Evolutionary conservation across 2,113 vertebrate species (phyloP), one percentile per base, ranked within the genome.

Genomic region (Micromys minutus): DNA sequence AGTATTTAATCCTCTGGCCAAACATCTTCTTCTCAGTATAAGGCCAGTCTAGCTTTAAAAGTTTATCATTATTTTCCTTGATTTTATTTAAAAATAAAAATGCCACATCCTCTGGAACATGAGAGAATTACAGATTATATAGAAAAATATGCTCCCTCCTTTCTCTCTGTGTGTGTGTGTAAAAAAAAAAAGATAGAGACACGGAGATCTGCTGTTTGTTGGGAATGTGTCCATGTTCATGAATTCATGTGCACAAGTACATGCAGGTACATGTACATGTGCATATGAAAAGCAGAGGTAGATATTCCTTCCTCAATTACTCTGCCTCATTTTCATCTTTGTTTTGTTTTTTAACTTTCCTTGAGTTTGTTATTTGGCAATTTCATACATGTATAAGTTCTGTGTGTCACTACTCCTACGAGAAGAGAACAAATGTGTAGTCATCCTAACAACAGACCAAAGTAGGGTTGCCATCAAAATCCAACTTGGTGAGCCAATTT

Each of bases 21-120:
- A 61, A 45, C 16, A 91, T n/a, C 34, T 5, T 36, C 26, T 55
- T 47, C 31, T 10, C 13, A 22, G 5, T 21, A 4, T 12, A 4
- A 93, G 29, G 75, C 26, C 19, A 75, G 81, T 16, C 50, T 22
- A 72, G 19, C 47, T 47, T 1, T 19, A 90, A 31, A 92, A 75
- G 79, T 7, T 55, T 76, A 29, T 75, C 34, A 22, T 50, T 93
- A 47, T 67, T 87, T 69, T 47, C 42, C 59, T 50, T 87, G 50
- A 39, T 69, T 61, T 92, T 94, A 63, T 89, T 80, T 50, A 72
- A 87, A 31, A 47, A 31, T 52, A 74, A 93, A 84, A 42, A 57
- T n/a, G 65, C 13, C 80, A 15, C 19, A 90, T 47, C 88, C 26
- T 94, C 79, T 87, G 19, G 29, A 74, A 76, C 34, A 45, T 24